These are phyloP conservation scores for Noctua janthina DNA, from an alignment of 2,888 invertebrate genomes.

Conservation along the genomic window DNA sequence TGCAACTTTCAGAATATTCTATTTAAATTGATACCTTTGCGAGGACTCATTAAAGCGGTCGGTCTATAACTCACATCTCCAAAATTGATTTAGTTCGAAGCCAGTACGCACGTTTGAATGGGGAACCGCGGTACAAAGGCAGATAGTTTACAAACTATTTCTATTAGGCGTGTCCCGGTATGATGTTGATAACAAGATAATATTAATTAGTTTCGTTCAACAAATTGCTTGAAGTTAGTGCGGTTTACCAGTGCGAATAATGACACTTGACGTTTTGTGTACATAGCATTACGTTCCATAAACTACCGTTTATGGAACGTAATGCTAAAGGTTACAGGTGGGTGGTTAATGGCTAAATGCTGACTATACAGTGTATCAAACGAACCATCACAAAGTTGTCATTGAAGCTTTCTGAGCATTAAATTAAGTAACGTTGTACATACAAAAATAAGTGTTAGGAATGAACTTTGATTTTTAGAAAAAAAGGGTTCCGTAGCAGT, in stretches of 20 bases:
- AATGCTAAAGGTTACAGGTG: neutral
- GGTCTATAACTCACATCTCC: neutral
- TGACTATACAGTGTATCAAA: neutral
- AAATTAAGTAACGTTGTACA: neutral
- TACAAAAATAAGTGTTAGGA: neutral
- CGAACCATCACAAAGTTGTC: neutral
- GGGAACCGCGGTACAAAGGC: neutral
- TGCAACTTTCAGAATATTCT: no score
- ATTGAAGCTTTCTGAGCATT: neutral
- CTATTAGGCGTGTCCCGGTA: slow-evolving; percentile 19
- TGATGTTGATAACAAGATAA: slow-evolving; percentile 11
- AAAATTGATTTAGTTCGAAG: slow-evolving; percentile 18
- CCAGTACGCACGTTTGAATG: neutral
- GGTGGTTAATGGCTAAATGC: neutral
- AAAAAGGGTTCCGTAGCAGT: no score
- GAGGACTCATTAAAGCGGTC: no score
- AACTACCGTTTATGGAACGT: no score
- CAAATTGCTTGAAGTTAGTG: neutral
- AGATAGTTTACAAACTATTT: slow-evolving; percentile 35
- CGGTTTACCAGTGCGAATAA: neutral
- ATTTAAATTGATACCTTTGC: no score
- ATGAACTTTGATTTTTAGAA: neutral
- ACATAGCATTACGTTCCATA: neutral
- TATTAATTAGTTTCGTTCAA: slow-evolving; percentile 6
- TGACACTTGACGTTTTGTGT: neutral